Percentiles rank a stretch among this genome's conserved stretches.
Evolutionary conservation across 2,888 invertebrate genomes (phyloP).

Genomic region (Rotaria socialis): DNA sequence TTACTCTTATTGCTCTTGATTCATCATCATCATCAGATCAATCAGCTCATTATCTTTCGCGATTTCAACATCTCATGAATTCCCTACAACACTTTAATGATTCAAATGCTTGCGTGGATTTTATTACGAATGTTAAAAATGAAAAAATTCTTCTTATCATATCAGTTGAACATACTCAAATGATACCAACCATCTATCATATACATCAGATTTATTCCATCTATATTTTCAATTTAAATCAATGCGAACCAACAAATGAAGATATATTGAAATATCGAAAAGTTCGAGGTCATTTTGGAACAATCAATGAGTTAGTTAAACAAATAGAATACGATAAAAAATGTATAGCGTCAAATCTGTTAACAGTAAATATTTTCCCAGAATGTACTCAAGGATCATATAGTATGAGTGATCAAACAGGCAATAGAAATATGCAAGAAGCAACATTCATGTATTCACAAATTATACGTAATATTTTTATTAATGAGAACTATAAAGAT

Average conservation of each 20-base stretch:
- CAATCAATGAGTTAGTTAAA: not conserved
- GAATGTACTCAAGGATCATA: not conserved
- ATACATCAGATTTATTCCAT: not conserved
- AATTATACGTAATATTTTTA: not conserved
- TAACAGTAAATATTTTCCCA: not conserved
- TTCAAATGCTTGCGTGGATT: not conserved
- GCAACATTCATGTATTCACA: conserved; percentile 1
- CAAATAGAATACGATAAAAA: not conserved
- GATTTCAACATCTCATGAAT: not conserved
- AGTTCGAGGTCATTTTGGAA: not conserved
- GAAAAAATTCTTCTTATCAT: not conserved
- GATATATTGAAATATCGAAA: not conserved
- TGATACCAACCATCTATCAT: not conserved
- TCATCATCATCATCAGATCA: not conserved
- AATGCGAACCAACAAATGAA: not conserved
- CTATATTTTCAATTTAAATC: not conserved
- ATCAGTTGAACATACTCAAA: not conserved
- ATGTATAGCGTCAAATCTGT: not conserved
- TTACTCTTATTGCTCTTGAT: not conserved
- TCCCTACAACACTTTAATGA: not conserved
- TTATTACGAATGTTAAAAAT: not conserved
- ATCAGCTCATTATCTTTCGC: not conserved
- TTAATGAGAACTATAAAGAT: not conserved
- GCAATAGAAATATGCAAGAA: not conserved
- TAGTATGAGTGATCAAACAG: not conserved